Evolutionary conservation across 2,888 invertebrate genomes (phyloP).

Genomic region (Venusia cambrica): DNA sequence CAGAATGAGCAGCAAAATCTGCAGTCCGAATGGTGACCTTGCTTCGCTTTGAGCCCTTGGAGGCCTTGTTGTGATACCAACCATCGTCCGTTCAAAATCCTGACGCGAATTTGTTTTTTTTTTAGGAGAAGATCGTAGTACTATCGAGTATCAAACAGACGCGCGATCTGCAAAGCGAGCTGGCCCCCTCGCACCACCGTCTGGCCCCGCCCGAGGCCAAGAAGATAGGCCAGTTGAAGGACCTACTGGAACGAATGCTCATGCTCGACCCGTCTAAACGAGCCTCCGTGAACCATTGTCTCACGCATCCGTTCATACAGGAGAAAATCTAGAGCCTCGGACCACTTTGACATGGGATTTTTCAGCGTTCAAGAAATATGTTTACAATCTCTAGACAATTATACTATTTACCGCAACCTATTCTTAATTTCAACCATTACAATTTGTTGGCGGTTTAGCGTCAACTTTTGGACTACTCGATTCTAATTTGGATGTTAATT

Average conservation of each 20-base stretch:
- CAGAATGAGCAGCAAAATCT: too few relatives aligned
- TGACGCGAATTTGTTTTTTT: slow-evolving; percentile 20
- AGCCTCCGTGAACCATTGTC: slow-evolving; percentile 95
- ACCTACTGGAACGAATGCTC: slow-evolving; percentile 94
- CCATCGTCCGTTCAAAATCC: too few relatives aligned
- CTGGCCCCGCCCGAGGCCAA: slow-evolving; percentile 93
- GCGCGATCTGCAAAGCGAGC: slow-evolving; percentile 92
- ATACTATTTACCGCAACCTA: too few relatives aligned
- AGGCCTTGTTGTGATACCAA: too few relatives aligned
- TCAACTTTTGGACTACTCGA: too few relatives aligned
- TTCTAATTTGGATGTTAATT: too few relatives aligned
- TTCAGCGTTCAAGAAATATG: neutral
- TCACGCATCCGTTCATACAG: slow-evolving; percentile 97
- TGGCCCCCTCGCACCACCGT: slow-evolving; percentile 91
- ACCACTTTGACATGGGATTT: neutral
- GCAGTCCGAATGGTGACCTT: too few relatives aligned
- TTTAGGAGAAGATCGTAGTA: slow-evolving; percentile 98
- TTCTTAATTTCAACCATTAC: too few relatives aligned
- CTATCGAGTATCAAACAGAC: slow-evolving; percentile 94
- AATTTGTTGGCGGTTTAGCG: too few relatives aligned
- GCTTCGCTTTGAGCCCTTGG: too few relatives aligned
- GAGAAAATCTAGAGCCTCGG: slow-evolving; percentile 87
- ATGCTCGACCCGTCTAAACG: slow-evolving; percentile 96
- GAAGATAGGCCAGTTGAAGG: slow-evolving; percentile 95
- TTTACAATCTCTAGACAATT: too few relatives aligned